Conservation (phyloP, 2,888 invertebrate genomes). For the Cheilosia soror region DNA sequence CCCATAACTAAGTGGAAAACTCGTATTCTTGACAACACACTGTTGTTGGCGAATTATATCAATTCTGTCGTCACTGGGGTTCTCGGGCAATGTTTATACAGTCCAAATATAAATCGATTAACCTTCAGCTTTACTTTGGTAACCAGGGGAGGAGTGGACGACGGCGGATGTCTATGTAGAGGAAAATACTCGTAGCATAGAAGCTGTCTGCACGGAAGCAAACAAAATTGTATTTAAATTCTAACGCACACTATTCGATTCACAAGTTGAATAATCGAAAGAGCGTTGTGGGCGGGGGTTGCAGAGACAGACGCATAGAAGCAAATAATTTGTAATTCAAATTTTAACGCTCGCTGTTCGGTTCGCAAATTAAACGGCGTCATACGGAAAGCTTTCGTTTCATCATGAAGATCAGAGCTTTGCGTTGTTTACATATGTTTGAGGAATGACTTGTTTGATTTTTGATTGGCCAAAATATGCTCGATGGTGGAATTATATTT, state of each 20-base stretch:
- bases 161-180: not conserved
- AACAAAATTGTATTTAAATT: constrained; percentile 45
- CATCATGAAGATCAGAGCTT: constrained; percentile 43
- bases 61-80: constrained; percentile 61
- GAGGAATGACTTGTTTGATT: not conserved
- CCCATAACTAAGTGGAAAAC: constrained; percentile 12
- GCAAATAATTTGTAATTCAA: constrained; percentile 39
- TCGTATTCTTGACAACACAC: constrained; percentile 33
- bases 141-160: not conserved
- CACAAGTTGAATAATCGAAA: not conserved
- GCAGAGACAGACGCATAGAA: constrained; percentile 10
- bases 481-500: constrained; percentile 4
- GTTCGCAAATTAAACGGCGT: constrained; percentile 49
- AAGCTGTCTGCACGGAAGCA: not conserved
- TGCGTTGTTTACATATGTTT: constrained; percentile 24
- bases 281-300: too few species aligned
- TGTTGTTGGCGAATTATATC: constrained; percentile 4
- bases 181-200: not conserved
- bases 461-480: not conserved
- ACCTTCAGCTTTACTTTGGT: constrained; percentile 46
- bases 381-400: constrained; percentile 11
- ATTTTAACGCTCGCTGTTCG: constrained; percentile 47
- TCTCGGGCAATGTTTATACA: constrained; percentile 52
- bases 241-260: constrained; percentile 44
- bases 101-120: constrained; percentile 61